phyloP scores from a whole-genome alignment of 2,888 invertebrate genomes.

The Nymphalis c-album region DNA sequence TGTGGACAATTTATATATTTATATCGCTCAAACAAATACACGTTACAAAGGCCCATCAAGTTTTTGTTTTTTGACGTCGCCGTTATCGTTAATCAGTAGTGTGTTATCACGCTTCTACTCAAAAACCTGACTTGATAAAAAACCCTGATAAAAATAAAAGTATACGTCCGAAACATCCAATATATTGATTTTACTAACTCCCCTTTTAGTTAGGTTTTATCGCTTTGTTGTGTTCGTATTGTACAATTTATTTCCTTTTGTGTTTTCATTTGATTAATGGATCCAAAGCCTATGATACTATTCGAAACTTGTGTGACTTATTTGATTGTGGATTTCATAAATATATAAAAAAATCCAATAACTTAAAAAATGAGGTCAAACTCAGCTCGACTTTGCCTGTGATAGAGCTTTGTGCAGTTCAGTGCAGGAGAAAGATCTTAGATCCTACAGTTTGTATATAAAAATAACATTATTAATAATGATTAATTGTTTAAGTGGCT shows the following conservation, averaged over 20 bases:
- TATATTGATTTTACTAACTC: conserved; percentile 66
- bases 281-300: conserved; percentile 13
- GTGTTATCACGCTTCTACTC: conserved; percentile 62
- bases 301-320: not conserved
- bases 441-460: too few relatives aligned
- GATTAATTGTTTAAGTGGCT: too few relatives aligned
- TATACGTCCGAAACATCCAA: conserved; percentile 57
- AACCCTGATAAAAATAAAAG: conserved; percentile 53
- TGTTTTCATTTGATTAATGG: conserved; percentile 39
- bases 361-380: too few relatives aligned
- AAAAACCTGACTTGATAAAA: conserved; percentile 64
- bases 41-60: conserved; percentile 31
- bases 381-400: too few relatives aligned
- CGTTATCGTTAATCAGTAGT: conserved; percentile 69
- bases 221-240: conserved; percentile 37
- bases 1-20: conserved; percentile 14
- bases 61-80: conserved; percentile 33
- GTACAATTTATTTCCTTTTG: conserved; percentile 37
- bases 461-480: too few relatives aligned
- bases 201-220: conserved; percentile 39
- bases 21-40: conserved; percentile 24
- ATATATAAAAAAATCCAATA: not conserved
- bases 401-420: too few relatives aligned
- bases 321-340: conserved; percentile 17
- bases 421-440: too few relatives aligned